Base-by-base conservation (phyloP, 2,797 vertebrate species). In the Thalassophryne amazonica region DNA sequence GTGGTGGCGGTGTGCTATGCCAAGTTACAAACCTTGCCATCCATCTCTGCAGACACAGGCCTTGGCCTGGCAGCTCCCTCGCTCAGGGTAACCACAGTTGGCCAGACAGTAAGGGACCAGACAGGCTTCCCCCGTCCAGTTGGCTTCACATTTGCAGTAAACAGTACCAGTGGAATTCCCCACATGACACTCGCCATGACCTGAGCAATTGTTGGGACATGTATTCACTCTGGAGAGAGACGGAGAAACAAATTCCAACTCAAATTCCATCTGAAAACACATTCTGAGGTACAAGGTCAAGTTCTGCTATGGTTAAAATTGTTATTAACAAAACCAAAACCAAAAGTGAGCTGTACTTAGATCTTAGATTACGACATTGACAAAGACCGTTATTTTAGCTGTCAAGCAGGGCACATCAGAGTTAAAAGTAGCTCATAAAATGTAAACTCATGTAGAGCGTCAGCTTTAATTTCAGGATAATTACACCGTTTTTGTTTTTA, bases 41-140 rank as follows among this genome's bases (percentile, higher is more conserved):
- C 55, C 90, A 0, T 76, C 1, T 5, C 60, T 74, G 78, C 97
- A 99, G 14, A 65, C 0, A 20, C 97, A 99, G 0, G 67, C 68
- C 69, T 88, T 89, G 3, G 15, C 39, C 60, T 56, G 58, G 81
- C 97, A 99, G 1, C 0, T 29, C 0, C 97, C 96, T 15, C 88
- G 80, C 3, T 90, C 66, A 0, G 95, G 94, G 7, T 12, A 79
- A 2, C 97, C 91, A 0, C 97, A 99, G 35, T 88, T 58, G 0
- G 77, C 70, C 1, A 58, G 52, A 83, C 97, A 99, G 77, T 86
- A 91, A 0, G 95, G 94, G 35, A 93, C 64, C 40, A 97, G 93
- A n/a, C 97, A 99, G 0, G 95, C 92, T 8, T 94, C 92, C 11
- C 97, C 97, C 68, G 92, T 97, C 97, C 97, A 99, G 70, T 78